Evolutionary conservation across 2,113 vertebrate genomes (phyloP), one percentile per base, ranked within the genome.

Genomic region (Chrysochloris asiatica): DNA sequence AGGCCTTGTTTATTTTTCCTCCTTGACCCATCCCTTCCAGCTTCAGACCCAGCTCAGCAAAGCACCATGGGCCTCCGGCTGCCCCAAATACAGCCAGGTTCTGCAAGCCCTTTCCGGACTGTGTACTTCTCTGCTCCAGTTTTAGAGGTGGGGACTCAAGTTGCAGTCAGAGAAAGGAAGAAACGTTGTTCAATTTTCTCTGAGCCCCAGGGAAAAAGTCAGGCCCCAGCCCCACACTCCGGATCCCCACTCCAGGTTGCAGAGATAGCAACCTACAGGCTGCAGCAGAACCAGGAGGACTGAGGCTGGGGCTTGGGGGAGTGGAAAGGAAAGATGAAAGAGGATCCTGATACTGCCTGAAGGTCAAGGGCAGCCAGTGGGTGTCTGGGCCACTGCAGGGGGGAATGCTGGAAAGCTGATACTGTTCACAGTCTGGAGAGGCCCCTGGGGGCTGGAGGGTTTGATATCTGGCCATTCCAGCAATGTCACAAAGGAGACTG

Each of bases 401-500:
- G 77, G 92, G 79, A n/a, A 81, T 17, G 6, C 86, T 77, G 90
- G 97, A 97, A 98, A 98, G 81, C 95, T 87, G 91, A 97, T 96
- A 93, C 97, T 88, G 96, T 97, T 95, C 94, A 52, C 73, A 89
- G 95, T 91, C 85, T 89, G 78, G 85, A 96, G 95, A 88, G 89
- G 86, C 79, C 75, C 94, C 83, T 93, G 93, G 95, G 88, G 96
- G 92, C 82, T 85, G 54, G 43, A 92, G 96, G 95, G 78, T 97
- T 96, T 91, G 96, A 88, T 97, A 97, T 96, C 96, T 94, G 94
- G 86, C 92, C 95, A 95, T 97, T 96, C 94, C 63, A 96, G 96
- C 96, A 96, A 95, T 94, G 97, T 97, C 97, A 97, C 96, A 94
- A 95, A 97, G 96, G 95, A 97, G 91, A 93, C 80, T 87, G 95